A percentile compares a stretch with the other conserved stretches of the same genome.
Evolutionary conservation across 2,797 vertebrate genomes (phyloP).

Genomic region (Phoebastria nigripes): DNA sequence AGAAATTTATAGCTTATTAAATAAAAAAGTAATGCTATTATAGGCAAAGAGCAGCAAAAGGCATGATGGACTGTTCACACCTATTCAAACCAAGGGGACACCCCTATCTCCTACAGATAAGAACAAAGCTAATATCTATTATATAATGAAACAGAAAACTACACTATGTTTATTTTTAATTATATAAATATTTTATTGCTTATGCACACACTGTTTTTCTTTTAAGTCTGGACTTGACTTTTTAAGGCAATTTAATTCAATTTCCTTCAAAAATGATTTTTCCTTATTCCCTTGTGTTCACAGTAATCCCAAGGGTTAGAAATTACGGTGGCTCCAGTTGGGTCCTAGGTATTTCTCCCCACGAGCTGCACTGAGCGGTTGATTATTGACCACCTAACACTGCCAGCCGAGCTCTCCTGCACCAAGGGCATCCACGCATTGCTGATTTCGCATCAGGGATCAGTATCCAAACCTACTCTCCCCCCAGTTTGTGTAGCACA

Average conservation of each 20-base stretch:
- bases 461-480: neutral
- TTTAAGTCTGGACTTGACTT: neutral
- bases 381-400: rapidly evolving
- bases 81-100: neutral
- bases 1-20: neutral
- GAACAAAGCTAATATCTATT: neutral
- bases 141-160: neutral
- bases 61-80: neutral
- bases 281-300: neutral
- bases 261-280: neutral
- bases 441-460: neutral
- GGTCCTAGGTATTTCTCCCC: neutral
- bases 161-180: neutral
- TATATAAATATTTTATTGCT: neutral
- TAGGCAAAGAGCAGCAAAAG: neutral
- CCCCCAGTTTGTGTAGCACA: neutral
- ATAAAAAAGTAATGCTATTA: neutral
- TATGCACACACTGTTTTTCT: neutral
- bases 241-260: neutral
- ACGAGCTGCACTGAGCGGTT: rapidly evolving
- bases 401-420: neutral
- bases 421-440: neutral
- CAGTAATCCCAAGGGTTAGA: neutral
- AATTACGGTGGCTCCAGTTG: neutral
- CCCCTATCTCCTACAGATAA: neutral